Percentiles rank a stretch among this genome's conserved stretches.
Conservation (phyloP, 2,113 vertebrate species). For the Mus pahari region DNA sequence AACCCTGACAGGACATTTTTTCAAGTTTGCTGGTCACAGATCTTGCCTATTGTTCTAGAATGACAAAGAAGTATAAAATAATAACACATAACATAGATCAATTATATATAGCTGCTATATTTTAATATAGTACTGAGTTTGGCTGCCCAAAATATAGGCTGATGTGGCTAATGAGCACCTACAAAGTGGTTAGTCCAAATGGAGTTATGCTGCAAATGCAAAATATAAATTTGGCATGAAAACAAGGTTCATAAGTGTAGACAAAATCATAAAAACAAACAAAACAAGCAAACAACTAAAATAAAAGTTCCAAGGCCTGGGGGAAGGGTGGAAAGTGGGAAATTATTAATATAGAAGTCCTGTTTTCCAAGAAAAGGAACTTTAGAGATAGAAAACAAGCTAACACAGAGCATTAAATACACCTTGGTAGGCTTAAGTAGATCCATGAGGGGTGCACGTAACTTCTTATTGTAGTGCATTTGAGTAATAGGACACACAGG, state of each 20-base stretch:
- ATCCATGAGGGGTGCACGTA: neutral
- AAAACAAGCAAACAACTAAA: neutral
- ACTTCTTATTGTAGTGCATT: neutral
- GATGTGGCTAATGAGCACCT: neutral
- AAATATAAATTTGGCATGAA: slow-evolving; percentile 10
- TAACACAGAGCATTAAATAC: neutral
- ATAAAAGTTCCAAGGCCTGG: neutral
- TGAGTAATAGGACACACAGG: neutral
- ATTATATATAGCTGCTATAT: neutral
- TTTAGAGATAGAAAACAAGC: neutral
- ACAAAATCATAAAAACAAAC: neutral
- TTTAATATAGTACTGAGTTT: neutral
- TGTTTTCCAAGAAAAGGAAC: neutral
- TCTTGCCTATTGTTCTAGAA: slow-evolving; percentile 20
- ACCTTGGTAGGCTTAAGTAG: neutral
- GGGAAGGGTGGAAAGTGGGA: neutral
- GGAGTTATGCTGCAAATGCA: neutral
- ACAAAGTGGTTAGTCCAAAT: neutral
- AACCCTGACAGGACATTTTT: neutral
- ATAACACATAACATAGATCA: neutral
- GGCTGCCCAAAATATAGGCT: neutral
- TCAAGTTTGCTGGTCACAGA: neutral
- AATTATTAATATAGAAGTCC: neutral
- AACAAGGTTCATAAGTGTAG: neutral
- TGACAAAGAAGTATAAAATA: neutral